Base-by-base conservation (phyloP, 1,140 invertebrate species). In the Rhyacophila brunnea region DNA sequence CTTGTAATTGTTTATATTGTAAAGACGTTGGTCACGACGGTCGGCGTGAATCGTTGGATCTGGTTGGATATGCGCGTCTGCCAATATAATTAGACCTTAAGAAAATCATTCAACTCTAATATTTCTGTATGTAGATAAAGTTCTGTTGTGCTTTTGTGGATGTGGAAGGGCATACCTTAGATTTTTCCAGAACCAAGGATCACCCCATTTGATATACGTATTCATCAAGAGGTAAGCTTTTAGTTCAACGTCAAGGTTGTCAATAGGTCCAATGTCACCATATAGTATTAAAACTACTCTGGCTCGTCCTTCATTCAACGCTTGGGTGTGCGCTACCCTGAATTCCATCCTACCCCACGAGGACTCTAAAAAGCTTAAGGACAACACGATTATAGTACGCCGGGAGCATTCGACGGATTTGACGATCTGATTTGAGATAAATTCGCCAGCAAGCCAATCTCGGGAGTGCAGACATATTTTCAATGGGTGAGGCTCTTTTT, bases 301-400 rank as follows among this genome's bases (percentile, higher is more conserved):
- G 2, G 85, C 82, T 7, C 85, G 75, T 14, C 84, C 83, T 66
- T 93, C 90, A 45, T 80, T 84, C 5, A 93, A 74, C 11, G 92
- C 89, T 54, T 84, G 79, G 17, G 80, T 82, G 70, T 94, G 89
- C 0, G 93, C 92, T 0, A 87, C 81, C 49, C 85, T 82, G 69
- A 95, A 93, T 73, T 95, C 93, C 73, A 92, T 83, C 67, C 83
- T 83, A 10, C 90, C 89, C 93, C 93, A 96, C n/a, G n/a, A n/a
- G n/a, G n/a, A n/a, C n/a, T n/a, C n/a, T n/a, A n/a, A n/a, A n/a
- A n/a, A n/a, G n/a, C n/a, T n/a, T n/a, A n/a, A n/a, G n/a, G n/a
- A n/a, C n/a, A n/a, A n/a, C n/a, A n/a, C n/a, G n/a, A n/a, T 84
- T 52, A 96, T 82, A 0, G 93, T 96, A 28, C 92, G 77, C 61